Conservation (phyloP, 1,140 invertebrate species). For the Achroia grisella region DNA sequence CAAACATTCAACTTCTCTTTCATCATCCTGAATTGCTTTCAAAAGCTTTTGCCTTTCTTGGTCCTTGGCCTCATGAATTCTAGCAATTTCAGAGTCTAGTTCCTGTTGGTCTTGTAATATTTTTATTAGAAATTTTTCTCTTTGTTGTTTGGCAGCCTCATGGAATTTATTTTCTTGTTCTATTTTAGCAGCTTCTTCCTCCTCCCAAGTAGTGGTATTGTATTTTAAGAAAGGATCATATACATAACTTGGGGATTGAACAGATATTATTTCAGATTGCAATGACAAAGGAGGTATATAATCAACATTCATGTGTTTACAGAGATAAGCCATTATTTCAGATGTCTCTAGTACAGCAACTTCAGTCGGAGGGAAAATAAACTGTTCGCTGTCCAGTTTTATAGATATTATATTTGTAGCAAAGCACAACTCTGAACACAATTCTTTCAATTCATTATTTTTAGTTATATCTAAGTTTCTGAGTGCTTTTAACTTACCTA, state of each 20-base stretch:
- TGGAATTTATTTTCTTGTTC: constrained; percentile 64
- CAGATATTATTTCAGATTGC: constrained; percentile 22
- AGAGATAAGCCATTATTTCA: constrained; percentile 81
- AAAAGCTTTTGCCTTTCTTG: constrained; percentile 76
- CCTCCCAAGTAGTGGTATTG: constrained; percentile 55
- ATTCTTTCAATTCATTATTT: constrained; percentile 74
- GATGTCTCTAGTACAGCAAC: constrained; percentile 75
- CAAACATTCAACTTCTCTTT: constrained; percentile 77
- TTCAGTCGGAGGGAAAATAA: constrained; percentile 77
- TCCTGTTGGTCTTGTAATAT: constrained; percentile 77
- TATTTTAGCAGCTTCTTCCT: constrained; percentile 58
- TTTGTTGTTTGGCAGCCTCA: constrained; percentile 59
- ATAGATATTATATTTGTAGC: constrained; percentile 75
- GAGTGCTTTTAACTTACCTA: constrained; percentile 78
- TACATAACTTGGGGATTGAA: constrained; percentile 21
- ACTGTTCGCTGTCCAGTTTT: constrained; percentile 76
- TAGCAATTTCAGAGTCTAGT: constrained; percentile 77
- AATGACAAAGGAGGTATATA: constrained; percentile 37
- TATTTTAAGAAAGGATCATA: constrained; percentile 45
- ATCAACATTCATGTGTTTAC: constrained; percentile 59
- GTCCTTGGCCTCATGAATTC: constrained; percentile 79
- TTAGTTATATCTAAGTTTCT: constrained; percentile 73
- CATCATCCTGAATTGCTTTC: constrained; percentile 74
- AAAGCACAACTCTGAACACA: constrained; percentile 78
- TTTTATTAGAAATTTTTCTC: constrained; percentile 76